Evolutionary conservation across 2,113 vertebrate genomes (phyloP).

Genomic region (Tympanuchus pallidicinctus): DNA sequence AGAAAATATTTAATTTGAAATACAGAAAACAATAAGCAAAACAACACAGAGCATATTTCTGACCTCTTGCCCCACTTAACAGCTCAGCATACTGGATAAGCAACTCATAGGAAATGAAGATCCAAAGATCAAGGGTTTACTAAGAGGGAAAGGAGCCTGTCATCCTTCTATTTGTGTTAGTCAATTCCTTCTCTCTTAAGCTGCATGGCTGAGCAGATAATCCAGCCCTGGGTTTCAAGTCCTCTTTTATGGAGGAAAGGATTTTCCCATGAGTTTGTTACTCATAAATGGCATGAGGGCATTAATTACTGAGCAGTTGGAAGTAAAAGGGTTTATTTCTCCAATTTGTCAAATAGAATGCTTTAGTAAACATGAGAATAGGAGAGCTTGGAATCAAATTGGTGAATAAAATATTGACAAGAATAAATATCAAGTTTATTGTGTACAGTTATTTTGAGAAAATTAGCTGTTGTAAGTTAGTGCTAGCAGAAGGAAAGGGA

Average conservation of each 20-base stretch:
- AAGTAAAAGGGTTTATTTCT: neutral
- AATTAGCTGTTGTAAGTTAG: accelerated
- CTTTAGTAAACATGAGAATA: neutral
- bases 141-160: neutral
- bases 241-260: neutral
- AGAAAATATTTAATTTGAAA: neutral
- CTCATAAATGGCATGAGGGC: neutral
- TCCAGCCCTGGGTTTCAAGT: neutral
- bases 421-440: neutral
- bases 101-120: neutral
- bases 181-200: neutral
- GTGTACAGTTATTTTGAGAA: neutral
- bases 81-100: neutral
- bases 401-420: neutral
- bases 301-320: neutral
- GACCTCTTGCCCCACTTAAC: neutral
- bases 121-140: conserved; percentile 3
- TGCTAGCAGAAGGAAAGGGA: neutral
- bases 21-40: neutral
- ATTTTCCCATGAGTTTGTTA: neutral
- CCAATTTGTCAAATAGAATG: neutral
- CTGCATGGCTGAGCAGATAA: neutral
- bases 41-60: neutral
- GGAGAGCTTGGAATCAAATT: neutral
- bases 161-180: neutral